A percentile compares a stretch with the other conserved stretches of the same genome.
These are phyloP conservation scores for Sturnira hondurensis DNA, from an alignment of 2,113 vertebrate species.

Conservation along the genomic window DNA sequence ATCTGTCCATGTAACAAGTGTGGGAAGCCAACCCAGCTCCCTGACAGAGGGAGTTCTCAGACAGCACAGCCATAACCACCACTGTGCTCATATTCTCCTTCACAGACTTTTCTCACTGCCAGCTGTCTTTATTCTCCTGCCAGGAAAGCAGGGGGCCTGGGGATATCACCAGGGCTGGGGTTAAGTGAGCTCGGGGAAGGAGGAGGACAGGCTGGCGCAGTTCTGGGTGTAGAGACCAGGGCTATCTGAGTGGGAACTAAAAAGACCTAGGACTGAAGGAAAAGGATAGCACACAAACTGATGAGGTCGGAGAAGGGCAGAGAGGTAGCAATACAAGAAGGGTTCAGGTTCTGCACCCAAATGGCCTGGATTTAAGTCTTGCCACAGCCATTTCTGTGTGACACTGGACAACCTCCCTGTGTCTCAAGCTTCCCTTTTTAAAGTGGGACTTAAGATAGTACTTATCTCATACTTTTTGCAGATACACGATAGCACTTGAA, in stretches of 20 bases:
- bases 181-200: constrained; percentile 64
- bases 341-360: background rate
- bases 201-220: background rate
- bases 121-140: constrained; percentile 75
- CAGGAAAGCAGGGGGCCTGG: constrained; percentile 70
- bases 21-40: constrained; percentile 66
- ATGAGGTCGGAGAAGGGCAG: background rate
- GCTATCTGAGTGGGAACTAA: constrained; percentile 4
- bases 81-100: constrained; percentile 69
- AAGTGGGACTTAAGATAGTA: background rate
- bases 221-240: background rate
- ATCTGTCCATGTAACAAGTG: constrained; percentile 72
- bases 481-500: background rate
- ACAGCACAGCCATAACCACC: constrained; percentile 65
- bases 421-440: background rate
- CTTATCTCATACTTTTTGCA: background rate
- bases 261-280: background rate
- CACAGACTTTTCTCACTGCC: constrained; percentile 66
- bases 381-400: background rate
- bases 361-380: background rate
- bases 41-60: constrained; percentile 66
- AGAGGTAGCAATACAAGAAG: background rate
- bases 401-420: background rate
- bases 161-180: constrained; percentile 67
- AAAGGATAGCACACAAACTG: background rate